Evolutionary conservation across 2,797 vertebrate genomes (phyloP).

Genomic region (Poliocrania exsul): DNA sequence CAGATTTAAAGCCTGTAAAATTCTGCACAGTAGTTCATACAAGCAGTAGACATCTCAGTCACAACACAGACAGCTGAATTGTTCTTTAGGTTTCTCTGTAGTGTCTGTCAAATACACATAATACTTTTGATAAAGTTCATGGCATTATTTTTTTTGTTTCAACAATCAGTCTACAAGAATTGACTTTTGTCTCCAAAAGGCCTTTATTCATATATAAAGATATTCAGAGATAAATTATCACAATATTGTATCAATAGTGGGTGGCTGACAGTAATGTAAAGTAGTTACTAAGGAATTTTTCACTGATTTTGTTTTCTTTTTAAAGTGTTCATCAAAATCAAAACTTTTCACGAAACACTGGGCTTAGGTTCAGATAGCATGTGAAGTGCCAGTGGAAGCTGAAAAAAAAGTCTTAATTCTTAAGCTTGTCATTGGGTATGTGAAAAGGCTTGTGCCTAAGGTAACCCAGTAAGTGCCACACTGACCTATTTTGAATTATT

Average conservation of each 20-base stretch:
- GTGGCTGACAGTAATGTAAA: background rate
- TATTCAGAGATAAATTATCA: background rate
- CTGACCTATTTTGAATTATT: background rate
- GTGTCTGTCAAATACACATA: background rate
- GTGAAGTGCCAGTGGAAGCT: background rate
- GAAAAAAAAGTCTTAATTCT: background rate
- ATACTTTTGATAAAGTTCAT: background rate
- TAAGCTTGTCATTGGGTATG: background rate
- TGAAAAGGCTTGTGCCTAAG: background rate
- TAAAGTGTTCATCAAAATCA: background rate
- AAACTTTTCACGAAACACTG: background rate
- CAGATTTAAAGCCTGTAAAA: background rate
- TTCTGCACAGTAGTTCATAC: background rate
- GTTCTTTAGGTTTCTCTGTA: background rate
- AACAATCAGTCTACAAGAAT: background rate
- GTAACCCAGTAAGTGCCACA: background rate
- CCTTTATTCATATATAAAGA: background rate
- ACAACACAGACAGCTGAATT: background rate
- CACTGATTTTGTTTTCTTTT: background rate
- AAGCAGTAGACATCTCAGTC: background rate
- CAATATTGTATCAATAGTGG: background rate
- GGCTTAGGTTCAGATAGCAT: background rate
- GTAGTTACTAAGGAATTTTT: background rate
- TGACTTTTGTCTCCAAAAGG: background rate
- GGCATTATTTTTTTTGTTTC: background rate